Conservation (phyloP, 2,888 invertebrate species). For the Metalampra italica region DNA sequence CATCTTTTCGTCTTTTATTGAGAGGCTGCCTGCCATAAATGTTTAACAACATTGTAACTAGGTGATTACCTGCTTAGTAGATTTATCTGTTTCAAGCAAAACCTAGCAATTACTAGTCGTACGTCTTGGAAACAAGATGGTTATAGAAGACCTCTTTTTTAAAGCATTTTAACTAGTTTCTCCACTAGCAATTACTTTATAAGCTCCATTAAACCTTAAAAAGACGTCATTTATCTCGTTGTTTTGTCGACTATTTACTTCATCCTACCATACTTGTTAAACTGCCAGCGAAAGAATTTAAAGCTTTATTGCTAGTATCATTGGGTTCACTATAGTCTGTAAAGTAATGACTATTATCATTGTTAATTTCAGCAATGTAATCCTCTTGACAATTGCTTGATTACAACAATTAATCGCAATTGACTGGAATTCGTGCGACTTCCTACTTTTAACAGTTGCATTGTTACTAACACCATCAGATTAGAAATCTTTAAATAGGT, state of each 20-base stretch:
- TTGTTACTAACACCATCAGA: not conserved
- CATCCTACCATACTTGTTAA: constrained; percentile 32
- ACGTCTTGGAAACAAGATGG: constrained; percentile 6
- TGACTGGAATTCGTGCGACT: constrained; percentile 65
- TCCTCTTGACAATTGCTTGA: constrained; percentile 68
- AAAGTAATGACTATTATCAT: constrained; percentile 42
- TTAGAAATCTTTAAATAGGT: too few species aligned
- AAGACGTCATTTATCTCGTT: constrained; percentile 48
- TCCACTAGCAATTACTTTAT: constrained; percentile 36
- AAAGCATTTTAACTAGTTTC: constrained; percentile 13
- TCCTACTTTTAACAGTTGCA: constrained; percentile 39
- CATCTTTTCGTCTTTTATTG: too few species aligned
- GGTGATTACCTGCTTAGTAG: not conserved
- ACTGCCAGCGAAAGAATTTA: constrained; percentile 17
- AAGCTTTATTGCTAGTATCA: constrained; percentile 24
- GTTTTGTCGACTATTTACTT: constrained; percentile 47
- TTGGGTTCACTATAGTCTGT: constrained; percentile 28
- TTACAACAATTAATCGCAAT: constrained; percentile 75
- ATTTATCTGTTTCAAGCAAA: constrained; percentile 3
- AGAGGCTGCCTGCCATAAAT: not conserved
- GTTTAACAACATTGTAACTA: not conserved
- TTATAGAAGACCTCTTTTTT: constrained; percentile 9
- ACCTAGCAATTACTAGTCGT: constrained; percentile 4
- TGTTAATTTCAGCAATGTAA: constrained; percentile 67
- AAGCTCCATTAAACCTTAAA: constrained; percentile 49